phyloP scores from a whole-genome alignment of 2,797 vertebrate genomes.

The Pantherophis vulpinus region DNA sequence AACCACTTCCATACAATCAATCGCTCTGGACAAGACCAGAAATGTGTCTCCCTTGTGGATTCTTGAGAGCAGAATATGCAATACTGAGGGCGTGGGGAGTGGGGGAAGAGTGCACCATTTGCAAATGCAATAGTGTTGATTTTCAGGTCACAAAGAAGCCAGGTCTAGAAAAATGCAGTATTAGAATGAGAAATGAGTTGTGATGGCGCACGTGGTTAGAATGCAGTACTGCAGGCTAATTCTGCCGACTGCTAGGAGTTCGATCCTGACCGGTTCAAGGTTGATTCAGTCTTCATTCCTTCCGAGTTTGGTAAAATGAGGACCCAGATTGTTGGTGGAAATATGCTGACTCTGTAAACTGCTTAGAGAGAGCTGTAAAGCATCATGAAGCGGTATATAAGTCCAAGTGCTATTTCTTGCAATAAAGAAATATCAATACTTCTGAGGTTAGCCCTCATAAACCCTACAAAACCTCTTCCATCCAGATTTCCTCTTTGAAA shows the following conservation, averaged over 20 bases:
- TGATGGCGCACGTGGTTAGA: no score
- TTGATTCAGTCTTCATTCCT: no score
- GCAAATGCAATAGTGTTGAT: background rate
- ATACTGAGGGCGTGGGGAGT: background rate
- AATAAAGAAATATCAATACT: slow-evolving; percentile 7
- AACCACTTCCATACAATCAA: background rate
- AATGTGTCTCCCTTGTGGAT: background rate
- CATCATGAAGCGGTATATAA: no score
- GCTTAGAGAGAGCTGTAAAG: no score
- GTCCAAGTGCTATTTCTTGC: background rate
- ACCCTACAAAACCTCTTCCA: background rate
- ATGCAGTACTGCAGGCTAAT: no score
- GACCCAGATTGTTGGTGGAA: no score
- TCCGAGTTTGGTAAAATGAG: no score
- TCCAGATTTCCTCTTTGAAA: background rate
- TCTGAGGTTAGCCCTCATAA: slow-evolving; percentile 14
- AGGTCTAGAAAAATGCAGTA: background rate
- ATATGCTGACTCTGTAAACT: no score
- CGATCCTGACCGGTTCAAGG: no score
- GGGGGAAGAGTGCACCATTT: background rate
- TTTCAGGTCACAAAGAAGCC: slow-evolving; percentile 4
- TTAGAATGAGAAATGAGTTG: no score
- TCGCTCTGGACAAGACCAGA: background rate
- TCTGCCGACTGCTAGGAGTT: no score
- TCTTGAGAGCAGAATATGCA: background rate